Evolutionary conservation across 2,888 invertebrate species (phyloP).

Genomic region (Strigamia crassipes): DNA sequence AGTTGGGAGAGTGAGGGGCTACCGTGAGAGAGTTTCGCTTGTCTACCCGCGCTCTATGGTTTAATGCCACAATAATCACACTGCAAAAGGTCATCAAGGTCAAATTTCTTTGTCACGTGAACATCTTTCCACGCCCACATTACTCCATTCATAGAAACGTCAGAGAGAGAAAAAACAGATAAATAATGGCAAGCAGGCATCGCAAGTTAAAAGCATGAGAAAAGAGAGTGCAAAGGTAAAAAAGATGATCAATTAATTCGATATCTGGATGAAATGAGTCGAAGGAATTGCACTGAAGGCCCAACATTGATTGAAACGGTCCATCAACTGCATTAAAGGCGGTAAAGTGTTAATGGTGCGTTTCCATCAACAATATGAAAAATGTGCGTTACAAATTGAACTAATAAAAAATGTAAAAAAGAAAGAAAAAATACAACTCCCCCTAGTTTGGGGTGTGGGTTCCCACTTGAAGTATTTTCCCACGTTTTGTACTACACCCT

Average conservation of each 20-base stretch:
- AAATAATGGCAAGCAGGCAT: slow-evolving; percentile 6
- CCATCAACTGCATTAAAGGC: neutral
- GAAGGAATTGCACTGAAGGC: neutral
- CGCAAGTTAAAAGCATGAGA: neutral
- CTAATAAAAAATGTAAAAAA: neutral
- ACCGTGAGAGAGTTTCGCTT: slow-evolving; percentile 11
- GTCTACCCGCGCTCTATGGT: slow-evolving; percentile 16
- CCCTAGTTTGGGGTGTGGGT: slow-evolving; percentile 21
- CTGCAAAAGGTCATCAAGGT: slow-evolving; percentile 6
- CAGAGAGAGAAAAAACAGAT: neutral
- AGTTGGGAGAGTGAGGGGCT: slow-evolving; percentile 11
- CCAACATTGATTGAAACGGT: neutral
- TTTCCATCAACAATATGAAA: slow-evolving; percentile 11
- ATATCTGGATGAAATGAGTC: neutral
- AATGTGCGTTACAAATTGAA: slow-evolving; percentile 12
- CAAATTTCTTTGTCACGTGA: slow-evolving; percentile 16
- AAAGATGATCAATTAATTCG: neutral
- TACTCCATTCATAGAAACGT: slow-evolving; percentile 16
- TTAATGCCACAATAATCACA: slow-evolving; percentile 16
- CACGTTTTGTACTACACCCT: slow-evolving; percentile 21
- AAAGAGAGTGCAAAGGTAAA: neutral
- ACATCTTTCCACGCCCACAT: slow-evolving; percentile 16
- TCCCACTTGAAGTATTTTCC: slow-evolving; percentile 21
- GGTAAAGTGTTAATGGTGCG: slow-evolving; percentile 17
- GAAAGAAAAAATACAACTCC: neutral